Evolutionary conservation across 2,113 vertebrate genomes (phyloP).

Genomic region (Casuarius casuarius): DNA sequence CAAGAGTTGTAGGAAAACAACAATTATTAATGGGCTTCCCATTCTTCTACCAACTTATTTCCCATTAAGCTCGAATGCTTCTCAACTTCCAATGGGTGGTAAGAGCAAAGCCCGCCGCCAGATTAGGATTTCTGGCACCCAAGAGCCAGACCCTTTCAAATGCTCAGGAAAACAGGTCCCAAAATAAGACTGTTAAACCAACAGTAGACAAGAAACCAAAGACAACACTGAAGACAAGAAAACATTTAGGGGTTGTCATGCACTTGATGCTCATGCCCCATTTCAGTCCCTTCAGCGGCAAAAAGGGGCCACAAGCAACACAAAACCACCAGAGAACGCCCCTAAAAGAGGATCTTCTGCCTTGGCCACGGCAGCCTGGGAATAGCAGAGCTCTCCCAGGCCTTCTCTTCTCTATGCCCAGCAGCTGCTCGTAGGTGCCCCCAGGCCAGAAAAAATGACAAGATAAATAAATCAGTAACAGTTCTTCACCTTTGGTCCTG

Average conservation of each 20-base stretch:
- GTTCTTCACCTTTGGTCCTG: not conserved
- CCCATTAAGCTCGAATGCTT: not conserved
- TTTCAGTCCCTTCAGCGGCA: not conserved
- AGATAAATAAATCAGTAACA: not conserved
- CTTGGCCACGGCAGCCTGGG: rapidly evolving
- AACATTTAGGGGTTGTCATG: not conserved
- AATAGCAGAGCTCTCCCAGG: not conserved
- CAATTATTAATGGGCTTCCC: not conserved
- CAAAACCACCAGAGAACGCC: not conserved
- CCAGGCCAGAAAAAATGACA: not conserved
- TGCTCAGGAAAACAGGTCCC: not conserved
- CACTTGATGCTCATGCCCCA: not conserved
- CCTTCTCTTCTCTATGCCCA: not conserved
- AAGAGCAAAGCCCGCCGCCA: not conserved
- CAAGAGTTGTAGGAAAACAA: not conserved
- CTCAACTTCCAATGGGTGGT: not conserved
- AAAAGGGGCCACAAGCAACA: not conserved
- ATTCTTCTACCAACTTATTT: not conserved
- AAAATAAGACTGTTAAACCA: not conserved
- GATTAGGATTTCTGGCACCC: not conserved
- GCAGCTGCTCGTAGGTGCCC: too few relatives aligned
- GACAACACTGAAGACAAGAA: not conserved
- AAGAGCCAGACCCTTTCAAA: not conserved
- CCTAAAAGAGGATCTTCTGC: not conserved
- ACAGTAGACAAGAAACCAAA: not conserved